Percentiles rank a stretch among this genome's conserved stretches.
phyloP scores from a whole-genome alignment of 2,888 invertebrate genomes.

The Hermaeophaga mercurialis region DNA sequence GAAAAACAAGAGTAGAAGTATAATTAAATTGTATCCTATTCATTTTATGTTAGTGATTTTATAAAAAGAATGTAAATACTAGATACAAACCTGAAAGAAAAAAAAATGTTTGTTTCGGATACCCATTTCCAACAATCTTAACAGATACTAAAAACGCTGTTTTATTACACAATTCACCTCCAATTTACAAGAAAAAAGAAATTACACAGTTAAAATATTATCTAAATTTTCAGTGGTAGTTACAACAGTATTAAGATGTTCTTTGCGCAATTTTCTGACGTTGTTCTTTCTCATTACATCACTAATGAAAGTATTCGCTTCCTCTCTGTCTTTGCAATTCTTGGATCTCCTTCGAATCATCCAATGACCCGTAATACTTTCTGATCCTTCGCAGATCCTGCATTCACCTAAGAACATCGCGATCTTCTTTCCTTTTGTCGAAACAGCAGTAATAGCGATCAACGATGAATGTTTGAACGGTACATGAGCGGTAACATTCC shows the following conservation, averaged over 20 bases:
- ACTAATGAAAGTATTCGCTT: conserved; percentile 44
- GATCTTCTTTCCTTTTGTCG: conserved; percentile 42
- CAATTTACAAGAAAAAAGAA: too few species aligned
- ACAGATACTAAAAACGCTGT: too few species aligned
- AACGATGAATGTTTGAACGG: conserved; percentile 48
- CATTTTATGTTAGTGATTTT: not conserved
- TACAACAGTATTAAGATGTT: conserved; percentile 29
- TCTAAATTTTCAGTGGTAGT: not conserved
- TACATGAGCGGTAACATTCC: conserved; percentile 45
- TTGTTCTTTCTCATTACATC: conserved; percentile 49
- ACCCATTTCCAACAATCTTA: too few species aligned
- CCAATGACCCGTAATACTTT: conserved; percentile 52
- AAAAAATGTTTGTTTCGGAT: too few species aligned
- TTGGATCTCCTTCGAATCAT: conserved; percentile 46
- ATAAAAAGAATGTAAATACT: too few species aligned
- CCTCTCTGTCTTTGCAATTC: conserved; percentile 51
- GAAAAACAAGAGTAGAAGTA: not conserved
- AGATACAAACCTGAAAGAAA: too few species aligned
- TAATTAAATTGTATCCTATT: not conserved
- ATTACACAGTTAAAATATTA: not conserved
- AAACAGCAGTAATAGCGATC: conserved; percentile 45
- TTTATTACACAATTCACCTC: too few species aligned
- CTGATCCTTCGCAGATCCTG: conserved; percentile 48
- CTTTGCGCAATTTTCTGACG: conserved; percentile 34
- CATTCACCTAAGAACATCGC: conserved; percentile 52